Conservation (phyloP, 2,888 invertebrate species). For the Eremobia ochroleuca region DNA sequence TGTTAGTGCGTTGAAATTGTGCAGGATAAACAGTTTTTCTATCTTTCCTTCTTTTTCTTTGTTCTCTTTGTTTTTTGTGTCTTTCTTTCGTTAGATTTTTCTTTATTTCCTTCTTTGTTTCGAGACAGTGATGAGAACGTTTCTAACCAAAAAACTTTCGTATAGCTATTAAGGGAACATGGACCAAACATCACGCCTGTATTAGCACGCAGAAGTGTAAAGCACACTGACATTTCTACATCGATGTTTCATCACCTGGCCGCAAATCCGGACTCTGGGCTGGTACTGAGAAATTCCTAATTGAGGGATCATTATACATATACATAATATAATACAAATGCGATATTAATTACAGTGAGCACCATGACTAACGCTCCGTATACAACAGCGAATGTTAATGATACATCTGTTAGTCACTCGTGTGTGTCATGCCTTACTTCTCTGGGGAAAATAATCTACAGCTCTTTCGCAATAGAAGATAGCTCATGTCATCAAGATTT, state of each 20-base stretch:
- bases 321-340: constrained; percentile 41
- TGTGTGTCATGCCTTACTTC: constrained; percentile 41
- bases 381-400: constrained; percentile 49
- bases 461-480: constrained; percentile 10
- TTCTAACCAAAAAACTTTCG: neutral
- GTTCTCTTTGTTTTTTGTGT: neutral
- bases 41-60: neutral
- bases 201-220: neutral
- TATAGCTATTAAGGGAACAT: no score
- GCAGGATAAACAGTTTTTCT: neutral
- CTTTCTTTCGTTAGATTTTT: neutral
- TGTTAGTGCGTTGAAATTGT: neutral
- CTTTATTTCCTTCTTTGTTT: neutral
- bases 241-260: neutral
- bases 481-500: neutral
- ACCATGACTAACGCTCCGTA: constrained; percentile 44
- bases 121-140: neutral
- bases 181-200: neutral
- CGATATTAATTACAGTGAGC: constrained; percentile 55
- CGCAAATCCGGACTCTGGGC: neutral
- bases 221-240: neutral
- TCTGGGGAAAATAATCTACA: constrained; percentile 33
- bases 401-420: constrained; percentile 52
- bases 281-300: constrained; percentile 15
- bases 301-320: neutral